These are phyloP conservation scores for Pyrgilauda ruficollis DNA, from an alignment of 2,113 vertebrate species.

Conservation along the genomic window DNA sequence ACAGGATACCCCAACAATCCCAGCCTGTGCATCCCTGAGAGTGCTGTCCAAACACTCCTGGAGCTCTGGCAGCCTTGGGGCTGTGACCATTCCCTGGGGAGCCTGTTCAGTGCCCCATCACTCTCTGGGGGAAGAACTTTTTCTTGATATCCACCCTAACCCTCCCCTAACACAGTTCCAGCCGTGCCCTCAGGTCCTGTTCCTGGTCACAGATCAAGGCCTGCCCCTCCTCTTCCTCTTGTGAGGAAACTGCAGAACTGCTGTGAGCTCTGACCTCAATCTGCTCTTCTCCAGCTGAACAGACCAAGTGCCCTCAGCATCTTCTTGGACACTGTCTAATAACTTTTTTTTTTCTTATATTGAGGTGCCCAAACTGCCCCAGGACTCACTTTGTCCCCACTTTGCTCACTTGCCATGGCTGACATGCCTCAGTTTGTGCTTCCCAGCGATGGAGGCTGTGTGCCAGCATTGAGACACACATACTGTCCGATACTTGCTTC, in stretches of 20 bases:
- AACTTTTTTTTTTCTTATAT: not conserved
- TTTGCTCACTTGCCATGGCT: not conserved
- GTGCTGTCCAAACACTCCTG: rapidly evolving
- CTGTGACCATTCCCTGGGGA: not conserved
- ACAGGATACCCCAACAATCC: not conserved
- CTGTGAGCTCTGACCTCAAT: not conserved
- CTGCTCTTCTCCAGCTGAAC: not conserved
- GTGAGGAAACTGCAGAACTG: not conserved
- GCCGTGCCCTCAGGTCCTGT: rapidly evolving
- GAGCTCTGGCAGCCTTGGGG: not conserved
- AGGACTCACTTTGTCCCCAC: not conserved
- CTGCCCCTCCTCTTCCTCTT: not conserved
- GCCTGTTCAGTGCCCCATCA: not conserved
- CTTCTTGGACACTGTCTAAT: not conserved
- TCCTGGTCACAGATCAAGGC: not conserved
- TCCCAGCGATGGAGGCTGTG: not conserved
- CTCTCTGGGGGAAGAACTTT: not conserved
- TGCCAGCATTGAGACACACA: not conserved
- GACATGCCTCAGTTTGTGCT: not conserved
- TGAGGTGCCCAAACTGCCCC: not conserved
- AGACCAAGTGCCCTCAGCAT: not conserved
- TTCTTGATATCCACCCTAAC: too few relatives aligned
- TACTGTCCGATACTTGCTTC: not conserved
- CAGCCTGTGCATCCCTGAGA: not conserved
- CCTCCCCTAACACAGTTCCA: not conserved